These are phyloP conservation scores for Esox niger DNA, from an alignment of 2,113 vertebrate genomes.

Conservation along the genomic window DNA sequence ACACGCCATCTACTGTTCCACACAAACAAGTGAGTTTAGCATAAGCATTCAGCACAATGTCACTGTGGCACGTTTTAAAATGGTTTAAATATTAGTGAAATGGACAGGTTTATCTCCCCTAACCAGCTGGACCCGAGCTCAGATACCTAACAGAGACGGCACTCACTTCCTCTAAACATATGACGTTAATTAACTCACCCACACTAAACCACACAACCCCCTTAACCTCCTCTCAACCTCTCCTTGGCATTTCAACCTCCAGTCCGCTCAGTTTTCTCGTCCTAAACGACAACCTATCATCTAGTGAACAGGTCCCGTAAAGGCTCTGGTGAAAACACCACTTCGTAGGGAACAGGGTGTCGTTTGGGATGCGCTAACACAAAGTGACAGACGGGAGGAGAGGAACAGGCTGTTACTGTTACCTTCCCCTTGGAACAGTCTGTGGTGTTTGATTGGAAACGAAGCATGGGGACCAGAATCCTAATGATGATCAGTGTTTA, in stretches of 20 bases:
- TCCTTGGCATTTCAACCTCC: neutral
- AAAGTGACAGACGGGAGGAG: slow-evolving; percentile 14
- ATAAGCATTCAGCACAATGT: neutral
- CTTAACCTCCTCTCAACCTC: neutral
- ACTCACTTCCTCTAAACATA: neutral
- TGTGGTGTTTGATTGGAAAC: neutral
- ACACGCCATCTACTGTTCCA: neutral
- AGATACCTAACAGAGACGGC: neutral
- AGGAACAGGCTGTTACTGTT: neutral
- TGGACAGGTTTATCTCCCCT: neutral
- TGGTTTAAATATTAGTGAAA: neutral
- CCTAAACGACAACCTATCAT: too few relatives aligned
- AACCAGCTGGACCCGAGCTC: neutral
- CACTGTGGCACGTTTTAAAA: neutral
- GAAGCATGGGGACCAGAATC: too few relatives aligned
- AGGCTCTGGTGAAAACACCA: too few relatives aligned
- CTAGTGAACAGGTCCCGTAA: too few relatives aligned
- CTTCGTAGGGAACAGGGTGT: too few relatives aligned
- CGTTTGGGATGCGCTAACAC: neutral
- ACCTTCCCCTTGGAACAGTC: neutral
- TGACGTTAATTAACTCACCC: neutral
- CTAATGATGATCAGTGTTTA: too few relatives aligned
- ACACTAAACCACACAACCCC: neutral
- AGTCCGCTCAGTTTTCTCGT: neutral
- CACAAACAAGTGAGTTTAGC: neutral